phyloP scores from a whole-genome alignment of 2,113 vertebrate species.

The Lophura nycthemera region DNA sequence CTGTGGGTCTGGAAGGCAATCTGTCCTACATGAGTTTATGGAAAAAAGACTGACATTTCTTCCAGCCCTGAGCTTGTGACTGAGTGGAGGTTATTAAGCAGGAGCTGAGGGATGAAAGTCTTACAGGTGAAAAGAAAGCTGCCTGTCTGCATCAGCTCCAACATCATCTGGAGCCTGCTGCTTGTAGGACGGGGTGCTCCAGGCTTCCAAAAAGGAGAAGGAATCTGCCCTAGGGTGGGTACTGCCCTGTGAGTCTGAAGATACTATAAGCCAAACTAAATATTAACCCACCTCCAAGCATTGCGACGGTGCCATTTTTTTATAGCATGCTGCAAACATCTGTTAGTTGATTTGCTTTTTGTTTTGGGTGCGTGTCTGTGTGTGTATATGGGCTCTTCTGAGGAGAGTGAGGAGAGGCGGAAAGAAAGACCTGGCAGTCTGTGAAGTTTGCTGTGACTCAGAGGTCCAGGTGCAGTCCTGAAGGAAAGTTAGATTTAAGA shows the following conservation, averaged over 20 bases:
- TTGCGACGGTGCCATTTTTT: not conserved
- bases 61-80: not conserved
- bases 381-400: not conserved
- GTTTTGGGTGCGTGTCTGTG: not conserved
- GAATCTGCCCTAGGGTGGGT: not conserved
- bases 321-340: not conserved
- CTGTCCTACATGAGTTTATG: not conserved
- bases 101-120: not conserved
- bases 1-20: not conserved
- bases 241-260: not conserved
- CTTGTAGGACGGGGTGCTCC: not conserved
- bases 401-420: not conserved
- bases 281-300: not conserved
- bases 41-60: not conserved
- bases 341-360: slow-evolving; percentile 5
- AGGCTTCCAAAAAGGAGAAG: not conserved
- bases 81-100: fast-evolving
- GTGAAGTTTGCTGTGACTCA: not conserved
- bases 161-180: not conserved
- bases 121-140: not conserved
- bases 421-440: not conserved
- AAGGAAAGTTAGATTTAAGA: not conserved
- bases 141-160: not conserved
- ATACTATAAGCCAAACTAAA: not conserved
- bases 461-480: not conserved